A percentile compares a stretch with the other conserved stretches of the same genome.
These are phyloP conservation scores for Cavia porcellus DNA, from an alignment of 2,113 vertebrate species.

Conservation along the genomic window DNA sequence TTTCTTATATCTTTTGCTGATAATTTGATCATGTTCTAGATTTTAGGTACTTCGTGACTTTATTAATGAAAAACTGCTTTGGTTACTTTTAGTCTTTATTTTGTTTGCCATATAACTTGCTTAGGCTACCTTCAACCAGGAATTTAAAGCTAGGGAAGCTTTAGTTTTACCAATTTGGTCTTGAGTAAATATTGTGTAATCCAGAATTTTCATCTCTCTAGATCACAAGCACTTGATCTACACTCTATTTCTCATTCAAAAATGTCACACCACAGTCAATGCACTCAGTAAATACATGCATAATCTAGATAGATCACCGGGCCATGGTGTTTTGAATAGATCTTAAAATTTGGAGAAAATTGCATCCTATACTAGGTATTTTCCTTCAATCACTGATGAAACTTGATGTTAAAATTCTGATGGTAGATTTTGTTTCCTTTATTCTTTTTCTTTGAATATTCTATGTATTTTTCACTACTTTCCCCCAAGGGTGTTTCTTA, in stretches of 20 bases:
- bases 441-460: conserved; percentile 62
- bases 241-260: conserved; percentile 32
- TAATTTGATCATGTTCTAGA: conserved; percentile 23
- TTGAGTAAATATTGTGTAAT: conserved; percentile 16
- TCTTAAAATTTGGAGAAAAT: conserved; percentile 42
- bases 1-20: neutral
- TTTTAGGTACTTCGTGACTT: neutral
- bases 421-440: conserved; percentile 56
- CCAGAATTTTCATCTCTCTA: neutral
- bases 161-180: neutral
- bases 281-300: conserved; percentile 21
- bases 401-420: conserved; percentile 54
- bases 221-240: conserved; percentile 41
- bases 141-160: conserved; percentile 16
- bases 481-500: conserved; percentile 56
- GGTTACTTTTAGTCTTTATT: neutral
- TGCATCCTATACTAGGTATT: neutral
- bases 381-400: conserved; percentile 51
- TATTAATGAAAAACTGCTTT: conserved; percentile 16
- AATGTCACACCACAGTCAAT: conserved; percentile 38
- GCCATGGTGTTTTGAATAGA: conserved; percentile 14
- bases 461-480: conserved; percentile 63
- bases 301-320: neutral
- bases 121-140: neutral
- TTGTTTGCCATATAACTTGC: conserved; percentile 22